Percentiles rank a stretch among this genome's conserved stretches.
Conservation (phyloP, 2,797 vertebrate species). For the Moxostoma hubbsi region DNA sequence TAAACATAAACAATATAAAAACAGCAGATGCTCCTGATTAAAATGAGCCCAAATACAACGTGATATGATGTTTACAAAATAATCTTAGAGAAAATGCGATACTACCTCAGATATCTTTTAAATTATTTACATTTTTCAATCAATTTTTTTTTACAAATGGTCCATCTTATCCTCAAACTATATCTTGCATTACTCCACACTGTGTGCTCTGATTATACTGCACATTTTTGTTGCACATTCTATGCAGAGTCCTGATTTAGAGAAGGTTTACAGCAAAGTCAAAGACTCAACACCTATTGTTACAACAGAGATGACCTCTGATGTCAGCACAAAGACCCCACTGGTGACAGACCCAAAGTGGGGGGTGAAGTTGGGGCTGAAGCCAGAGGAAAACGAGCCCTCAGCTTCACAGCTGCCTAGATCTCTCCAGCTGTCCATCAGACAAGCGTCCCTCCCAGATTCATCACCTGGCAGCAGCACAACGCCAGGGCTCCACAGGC, state of each 20-base stretch:
- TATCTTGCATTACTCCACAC: no score
- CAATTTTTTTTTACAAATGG: no score
- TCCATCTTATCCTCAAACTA: no score
- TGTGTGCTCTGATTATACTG: no score
- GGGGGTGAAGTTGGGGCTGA: conserved; percentile 61
- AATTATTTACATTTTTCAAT: no score
- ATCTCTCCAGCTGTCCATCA: conserved; percentile 78
- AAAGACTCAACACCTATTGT: conserved; percentile 86
- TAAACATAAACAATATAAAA: no score
- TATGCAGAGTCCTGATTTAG: conserved; percentile 83
- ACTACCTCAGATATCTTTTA: no score
- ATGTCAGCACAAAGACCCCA: conserved; percentile 78
- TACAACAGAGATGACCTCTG: conserved; percentile 80
- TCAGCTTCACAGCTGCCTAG: conserved; percentile 70
- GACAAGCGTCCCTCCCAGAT: conserved; percentile 90
- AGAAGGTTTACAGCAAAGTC: conserved; percentile 84
- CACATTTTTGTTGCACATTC: background rate
- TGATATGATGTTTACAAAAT: no score
- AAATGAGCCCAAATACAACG: no score
- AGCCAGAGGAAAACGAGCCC: conserved; percentile 66
- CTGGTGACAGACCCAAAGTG: conserved; percentile 63
- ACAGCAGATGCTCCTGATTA: no score
- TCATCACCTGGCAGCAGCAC: conserved; percentile 81
- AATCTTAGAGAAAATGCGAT: no score
- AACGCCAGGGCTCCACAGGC: conserved; percentile 87